Conservation (phyloP, 2,797 vertebrate genomes). For the Silurus aristotelis region DNA sequence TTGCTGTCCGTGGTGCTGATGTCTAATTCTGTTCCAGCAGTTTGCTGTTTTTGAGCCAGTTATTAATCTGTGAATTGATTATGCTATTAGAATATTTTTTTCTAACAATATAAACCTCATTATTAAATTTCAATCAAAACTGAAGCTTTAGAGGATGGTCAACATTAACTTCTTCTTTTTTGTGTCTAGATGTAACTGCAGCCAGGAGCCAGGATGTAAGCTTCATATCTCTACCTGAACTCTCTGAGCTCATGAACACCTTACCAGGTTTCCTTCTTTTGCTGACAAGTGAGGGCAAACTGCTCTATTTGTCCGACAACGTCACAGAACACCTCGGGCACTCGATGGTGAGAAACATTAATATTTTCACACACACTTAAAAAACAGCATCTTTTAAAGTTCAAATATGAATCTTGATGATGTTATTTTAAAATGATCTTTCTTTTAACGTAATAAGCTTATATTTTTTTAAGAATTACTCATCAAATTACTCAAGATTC, state of each 20-base stretch:
- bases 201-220: slow-evolving; percentile 60
- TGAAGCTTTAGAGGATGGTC: not conserved
- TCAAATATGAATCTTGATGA: not conserved
- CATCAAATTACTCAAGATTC: not conserved
- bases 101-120: not conserved
- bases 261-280: slow-evolving; percentile 78
- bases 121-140: not conserved
- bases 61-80: too few species aligned
- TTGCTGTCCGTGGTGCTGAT: slow-evolving; percentile 60
- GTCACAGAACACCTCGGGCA: slow-evolving; percentile 82
- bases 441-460: not conserved
- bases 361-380: not conserved
- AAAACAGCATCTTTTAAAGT: not conserved
- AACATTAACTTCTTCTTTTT: not conserved
- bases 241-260: slow-evolving; percentile 74
- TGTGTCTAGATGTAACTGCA: slow-evolving; percentile 54
- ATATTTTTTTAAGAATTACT: too few species aligned
- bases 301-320: slow-evolving; percentile 81
- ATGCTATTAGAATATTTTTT: not conserved
- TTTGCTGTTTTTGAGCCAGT: not conserved
- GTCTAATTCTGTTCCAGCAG: not conserved
- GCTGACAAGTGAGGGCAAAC: slow-evolving; percentile 78
- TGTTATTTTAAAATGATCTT: not conserved
- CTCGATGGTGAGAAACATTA: slow-evolving; percentile 71
- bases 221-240: slow-evolving; percentile 71